These are phyloP conservation scores for Flexamia atlantica DNA, from an alignment of 2,888 invertebrate genomes.

Conservation along the genomic window DNA sequence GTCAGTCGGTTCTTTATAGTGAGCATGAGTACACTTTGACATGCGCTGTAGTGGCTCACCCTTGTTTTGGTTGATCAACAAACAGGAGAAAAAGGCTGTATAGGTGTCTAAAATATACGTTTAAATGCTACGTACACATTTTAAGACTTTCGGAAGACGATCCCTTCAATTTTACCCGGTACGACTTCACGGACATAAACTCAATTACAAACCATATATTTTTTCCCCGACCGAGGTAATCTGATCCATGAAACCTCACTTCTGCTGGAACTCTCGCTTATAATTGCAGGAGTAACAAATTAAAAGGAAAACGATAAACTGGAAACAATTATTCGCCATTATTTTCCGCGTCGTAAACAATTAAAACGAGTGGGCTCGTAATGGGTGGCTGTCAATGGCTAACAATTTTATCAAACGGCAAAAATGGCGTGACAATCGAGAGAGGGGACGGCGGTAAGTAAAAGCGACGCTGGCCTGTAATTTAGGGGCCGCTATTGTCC, in stretches of 20 bases:
- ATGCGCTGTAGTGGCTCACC: no score
- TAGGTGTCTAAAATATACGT: no score
- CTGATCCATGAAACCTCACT: background rate
- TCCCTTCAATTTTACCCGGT: no score
- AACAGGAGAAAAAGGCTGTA: no score
- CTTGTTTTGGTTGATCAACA: no score
- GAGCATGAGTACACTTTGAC: no score
- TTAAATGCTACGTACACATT: no score
- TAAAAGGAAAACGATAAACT: background rate
- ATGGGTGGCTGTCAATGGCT: conserved; percentile 54
- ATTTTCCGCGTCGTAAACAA: conserved; percentile 20
- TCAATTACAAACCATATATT: no score
- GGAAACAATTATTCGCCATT: conserved; percentile 22
- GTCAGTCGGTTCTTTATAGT: no score
- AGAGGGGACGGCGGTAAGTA: conserved; percentile 52
- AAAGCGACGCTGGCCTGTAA: conserved; percentile 61
- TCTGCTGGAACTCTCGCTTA: background rate
- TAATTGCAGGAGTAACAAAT: conserved; percentile 26
- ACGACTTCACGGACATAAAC: no score
- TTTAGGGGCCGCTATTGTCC: conserved; percentile 61
- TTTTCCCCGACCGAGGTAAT: no score
- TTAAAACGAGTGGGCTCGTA: conserved; percentile 41
- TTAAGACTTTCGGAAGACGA: no score
- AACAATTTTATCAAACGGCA: conserved; percentile 63
- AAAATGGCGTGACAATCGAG: conserved; percentile 62